Percentiles rank a stretch among this genome's conserved stretches.
Conservation (phyloP, 2,113 vertebrate genomes). For the Romanogobio albipinnatus region DNA sequence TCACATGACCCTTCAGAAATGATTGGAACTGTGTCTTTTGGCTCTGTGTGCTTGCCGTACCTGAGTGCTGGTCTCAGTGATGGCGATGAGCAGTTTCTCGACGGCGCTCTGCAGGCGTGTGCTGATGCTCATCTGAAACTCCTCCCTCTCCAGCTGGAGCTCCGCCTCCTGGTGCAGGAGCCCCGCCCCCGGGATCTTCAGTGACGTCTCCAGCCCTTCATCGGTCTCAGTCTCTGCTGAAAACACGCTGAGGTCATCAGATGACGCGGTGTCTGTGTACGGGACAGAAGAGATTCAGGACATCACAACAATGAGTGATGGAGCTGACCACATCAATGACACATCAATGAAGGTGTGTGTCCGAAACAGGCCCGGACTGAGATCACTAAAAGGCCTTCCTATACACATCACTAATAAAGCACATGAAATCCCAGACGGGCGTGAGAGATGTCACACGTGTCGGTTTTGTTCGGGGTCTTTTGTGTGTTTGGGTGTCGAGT, state of each 20-base stretch:
- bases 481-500: slow-evolving; percentile 4
- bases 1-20: background rate
- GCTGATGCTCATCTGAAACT: slow-evolving; percentile 82
- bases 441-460: too few species aligned
- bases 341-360: too few species aligned
- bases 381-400: too few species aligned
- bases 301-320: background rate
- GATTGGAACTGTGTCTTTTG: background rate
- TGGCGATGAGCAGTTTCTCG: slow-evolving; percentile 89
- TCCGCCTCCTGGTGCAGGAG: slow-evolving; percentile 84
- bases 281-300: background rate
- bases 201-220: slow-evolving; percentile 78
- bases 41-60: slow-evolving; percentile 66
- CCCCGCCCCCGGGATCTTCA: slow-evolving; percentile 76
- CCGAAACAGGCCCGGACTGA: too few species aligned
- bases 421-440: too few species aligned
- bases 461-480: background rate
- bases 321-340: background rate
- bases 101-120: slow-evolving; percentile 86
- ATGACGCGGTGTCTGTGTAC: slow-evolving; percentile 24
- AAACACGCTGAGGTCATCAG: slow-evolving; percentile 72
- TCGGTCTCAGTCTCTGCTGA: slow-evolving; percentile 67
- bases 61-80: slow-evolving; percentile 87
- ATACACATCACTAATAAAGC: too few species aligned
- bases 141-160: slow-evolving; percentile 85